Percentiles rank a stretch among this genome's conserved stretches.
Conservation (phyloP, 2,888 invertebrate genomes). For the Drosophila merina region DNA sequence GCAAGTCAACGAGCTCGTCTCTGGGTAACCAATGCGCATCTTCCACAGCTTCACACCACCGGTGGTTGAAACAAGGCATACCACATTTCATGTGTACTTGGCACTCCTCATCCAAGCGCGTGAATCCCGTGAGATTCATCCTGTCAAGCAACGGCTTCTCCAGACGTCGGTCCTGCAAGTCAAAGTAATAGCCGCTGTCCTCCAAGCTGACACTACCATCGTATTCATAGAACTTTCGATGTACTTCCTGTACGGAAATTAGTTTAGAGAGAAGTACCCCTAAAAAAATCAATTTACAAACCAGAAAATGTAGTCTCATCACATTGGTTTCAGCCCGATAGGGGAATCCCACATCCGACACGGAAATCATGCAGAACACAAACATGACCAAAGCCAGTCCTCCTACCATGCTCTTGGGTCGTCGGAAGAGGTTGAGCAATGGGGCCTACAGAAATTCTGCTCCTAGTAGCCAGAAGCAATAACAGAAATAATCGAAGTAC, state of each 20-base stretch:
- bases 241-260: slow-evolving; percentile 82
- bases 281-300: background rate
- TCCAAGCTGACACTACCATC: slow-evolving; percentile 72
- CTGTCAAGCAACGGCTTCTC: slow-evolving; percentile 51
- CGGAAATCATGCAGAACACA: slow-evolving; percentile 69
- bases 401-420: slow-evolving; percentile 64
- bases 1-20: slow-evolving; percentile 48
- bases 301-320: slow-evolving; percentile 85
- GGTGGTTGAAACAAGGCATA: slow-evolving; percentile 73
- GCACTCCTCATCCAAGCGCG: slow-evolving; percentile 59
- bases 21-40: slow-evolving; percentile 69
- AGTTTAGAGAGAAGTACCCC: too few species aligned
- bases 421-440: slow-evolving; percentile 74
- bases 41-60: slow-evolving; percentile 48
- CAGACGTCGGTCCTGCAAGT: slow-evolving; percentile 82
- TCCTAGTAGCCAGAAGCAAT: background rate
- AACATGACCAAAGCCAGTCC: slow-evolving; percentile 57
- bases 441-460: slow-evolving; percentile 69
- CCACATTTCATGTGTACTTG: slow-evolving; percentile 76
- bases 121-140: slow-evolving; percentile 61
- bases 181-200: slow-evolving; percentile 84
- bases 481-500: background rate
- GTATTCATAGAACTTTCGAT: slow-evolving; percentile 83
- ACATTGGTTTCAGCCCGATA: slow-evolving; percentile 84
- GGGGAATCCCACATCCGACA: slow-evolving; percentile 86